phyloP scores from a whole-genome alignment of 2,113 vertebrate genomes.

The Electrona antarctica region DNA sequence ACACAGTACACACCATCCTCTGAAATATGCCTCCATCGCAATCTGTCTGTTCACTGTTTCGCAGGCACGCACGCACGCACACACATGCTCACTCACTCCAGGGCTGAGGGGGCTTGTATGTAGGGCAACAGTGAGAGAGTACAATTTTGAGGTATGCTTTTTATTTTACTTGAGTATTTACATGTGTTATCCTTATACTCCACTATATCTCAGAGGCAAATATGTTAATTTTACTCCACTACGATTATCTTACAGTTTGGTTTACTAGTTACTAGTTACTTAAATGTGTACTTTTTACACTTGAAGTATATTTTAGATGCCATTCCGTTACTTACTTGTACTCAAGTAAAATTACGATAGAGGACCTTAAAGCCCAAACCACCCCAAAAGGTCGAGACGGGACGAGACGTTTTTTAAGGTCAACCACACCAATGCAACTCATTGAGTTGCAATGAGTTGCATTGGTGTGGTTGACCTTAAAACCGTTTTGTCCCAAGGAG shows the following conservation, averaged over 20 bases:
- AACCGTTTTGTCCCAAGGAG: too few relatives aligned
- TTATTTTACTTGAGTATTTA: too few relatives aligned
- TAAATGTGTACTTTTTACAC: background rate
- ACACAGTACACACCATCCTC: conserved; percentile 37
- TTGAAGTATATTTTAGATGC: too few relatives aligned
- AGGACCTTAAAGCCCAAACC: too few relatives aligned
- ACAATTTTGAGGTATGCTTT: background rate
- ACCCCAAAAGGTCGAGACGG: too few relatives aligned
- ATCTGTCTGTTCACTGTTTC: conserved; percentile 61
- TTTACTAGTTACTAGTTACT: background rate
- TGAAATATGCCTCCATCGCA: conserved; percentile 64
- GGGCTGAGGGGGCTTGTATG: conserved; percentile 26
- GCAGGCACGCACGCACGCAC: conserved; percentile 16
- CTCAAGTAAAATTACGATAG: too few relatives aligned
- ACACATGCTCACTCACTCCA: background rate
- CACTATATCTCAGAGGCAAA: background rate
- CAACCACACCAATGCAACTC: too few relatives aligned
- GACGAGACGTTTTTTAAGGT: too few relatives aligned
- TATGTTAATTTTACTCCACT: background rate
- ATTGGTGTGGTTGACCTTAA: too few relatives aligned
- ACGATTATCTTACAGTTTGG: background rate
- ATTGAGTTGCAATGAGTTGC: too few relatives aligned
- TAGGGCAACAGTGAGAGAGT: conserved; percentile 38
- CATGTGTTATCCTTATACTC: background rate
- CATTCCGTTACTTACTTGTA: too few relatives aligned